These are phyloP conservation scores for Patella caerulea DNA, from an alignment of 2,888 invertebrate genomes.

Conservation along the genomic window DNA sequence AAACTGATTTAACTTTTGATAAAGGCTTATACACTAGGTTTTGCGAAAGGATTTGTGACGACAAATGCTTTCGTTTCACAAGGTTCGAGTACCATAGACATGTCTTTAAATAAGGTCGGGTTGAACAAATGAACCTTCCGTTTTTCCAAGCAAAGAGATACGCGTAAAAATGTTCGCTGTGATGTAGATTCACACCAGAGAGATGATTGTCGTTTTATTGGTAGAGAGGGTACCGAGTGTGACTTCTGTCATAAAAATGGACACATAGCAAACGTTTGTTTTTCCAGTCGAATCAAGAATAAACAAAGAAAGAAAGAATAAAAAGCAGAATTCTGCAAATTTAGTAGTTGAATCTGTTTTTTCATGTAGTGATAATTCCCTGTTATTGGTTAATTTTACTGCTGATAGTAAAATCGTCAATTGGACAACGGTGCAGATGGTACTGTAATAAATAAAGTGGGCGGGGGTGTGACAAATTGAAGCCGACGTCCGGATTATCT, in stretches of 20 bases:
- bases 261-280: too few relatives aligned
- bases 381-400: too few relatives aligned
- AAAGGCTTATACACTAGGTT: neutral
- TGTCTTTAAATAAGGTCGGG: slow-evolving; percentile 2
- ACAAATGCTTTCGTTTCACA: neutral
- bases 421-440: neutral
- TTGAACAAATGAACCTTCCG: neutral
- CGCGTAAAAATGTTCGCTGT: neutral
- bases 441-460: neutral
- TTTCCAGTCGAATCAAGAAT: too few relatives aligned
- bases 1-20: neutral
- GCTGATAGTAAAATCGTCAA: too few relatives aligned
- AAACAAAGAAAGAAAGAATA: too few relatives aligned
- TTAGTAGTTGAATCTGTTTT: too few relatives aligned
- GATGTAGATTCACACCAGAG: neutral
- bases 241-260: neutral
- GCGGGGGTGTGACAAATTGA: too few relatives aligned
- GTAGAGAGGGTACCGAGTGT: neutral
- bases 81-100: neutral
- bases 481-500: neutral
- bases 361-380: neutral
- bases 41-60: neutral
- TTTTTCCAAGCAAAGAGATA: neutral
- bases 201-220: neutral
- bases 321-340: too few relatives aligned